phyloP scores from a whole-genome alignment of 2,113 vertebrate genomes.

The Aspidoscelis tigris region DNA sequence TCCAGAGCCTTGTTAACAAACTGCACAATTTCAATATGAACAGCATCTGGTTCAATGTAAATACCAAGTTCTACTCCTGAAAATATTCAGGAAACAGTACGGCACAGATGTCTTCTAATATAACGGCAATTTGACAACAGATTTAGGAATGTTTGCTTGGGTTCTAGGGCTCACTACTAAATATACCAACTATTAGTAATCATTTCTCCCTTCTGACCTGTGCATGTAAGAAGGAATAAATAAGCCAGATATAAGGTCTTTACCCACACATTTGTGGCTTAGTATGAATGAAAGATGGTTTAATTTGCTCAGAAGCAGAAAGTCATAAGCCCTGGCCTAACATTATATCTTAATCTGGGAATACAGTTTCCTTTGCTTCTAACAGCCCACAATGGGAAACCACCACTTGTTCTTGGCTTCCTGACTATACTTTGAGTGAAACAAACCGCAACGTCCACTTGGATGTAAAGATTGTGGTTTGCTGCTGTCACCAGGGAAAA shows the following conservation, averaged over 20 bases:
- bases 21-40: too few species aligned
- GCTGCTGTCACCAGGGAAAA: neutral
- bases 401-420: neutral
- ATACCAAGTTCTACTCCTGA: too few species aligned
- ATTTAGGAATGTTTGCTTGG: too few species aligned
- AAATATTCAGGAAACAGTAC: too few species aligned
- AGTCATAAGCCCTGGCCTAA: neutral
- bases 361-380: neutral
- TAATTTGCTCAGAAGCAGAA: neutral
- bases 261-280: neutral
- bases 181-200: too few species aligned
- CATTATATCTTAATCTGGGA: neutral
- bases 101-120: too few species aligned
- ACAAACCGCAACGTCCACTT: neutral
- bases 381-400: neutral
- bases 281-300: neutral
- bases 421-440: neutral
- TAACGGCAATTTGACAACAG: too few species aligned
- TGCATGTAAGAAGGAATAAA: neutral
- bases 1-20: too few species aligned
- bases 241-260: neutral
- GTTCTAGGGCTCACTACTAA: too few species aligned
- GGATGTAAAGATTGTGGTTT: neutral
- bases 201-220: neutral
- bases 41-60: too few species aligned